These are phyloP conservation scores for Rhagonycha lutea DNA, from an alignment of 2,888 invertebrate species.

Conservation along the genomic window DNA sequence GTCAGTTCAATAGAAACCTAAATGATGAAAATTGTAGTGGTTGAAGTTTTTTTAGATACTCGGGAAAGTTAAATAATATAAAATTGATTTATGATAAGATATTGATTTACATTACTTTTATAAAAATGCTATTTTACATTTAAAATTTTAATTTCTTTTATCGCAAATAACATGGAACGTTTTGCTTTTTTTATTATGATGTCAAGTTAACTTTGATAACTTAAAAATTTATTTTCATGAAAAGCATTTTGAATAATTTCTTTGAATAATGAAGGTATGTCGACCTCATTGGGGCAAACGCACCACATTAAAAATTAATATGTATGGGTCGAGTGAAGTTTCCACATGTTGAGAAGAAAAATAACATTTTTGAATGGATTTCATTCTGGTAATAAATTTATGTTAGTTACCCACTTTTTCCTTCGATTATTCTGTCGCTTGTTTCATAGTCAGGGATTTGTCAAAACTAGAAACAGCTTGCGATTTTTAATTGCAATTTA, in stretches of 20 bases:
- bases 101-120: background rate
- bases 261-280: background rate
- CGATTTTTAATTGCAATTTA: too few species aligned
- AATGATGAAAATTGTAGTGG: constrained; percentile 4
- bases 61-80: background rate
- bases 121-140: background rate
- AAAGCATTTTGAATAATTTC: background rate
- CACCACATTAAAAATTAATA: too few species aligned
- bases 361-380: too few species aligned
- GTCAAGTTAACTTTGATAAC: background rate
- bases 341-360: too few species aligned
- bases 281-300: too few species aligned
- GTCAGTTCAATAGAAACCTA: constrained; percentile 7
- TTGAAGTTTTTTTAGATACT: background rate
- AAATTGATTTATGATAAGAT: background rate
- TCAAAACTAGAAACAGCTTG: too few species aligned
- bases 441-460: too few species aligned
- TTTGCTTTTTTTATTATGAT: background rate
- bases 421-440: too few species aligned
- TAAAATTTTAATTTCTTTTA: background rate
- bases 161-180: background rate
- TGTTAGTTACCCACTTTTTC: too few species aligned
- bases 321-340: too few species aligned
- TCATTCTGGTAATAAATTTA: too few species aligned
- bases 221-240: background rate